Percentiles rank a stretch among this genome's conserved stretches.
Conservation (phyloP, 2,888 invertebrate genomes). For the Heliothis peltigera region DNA sequence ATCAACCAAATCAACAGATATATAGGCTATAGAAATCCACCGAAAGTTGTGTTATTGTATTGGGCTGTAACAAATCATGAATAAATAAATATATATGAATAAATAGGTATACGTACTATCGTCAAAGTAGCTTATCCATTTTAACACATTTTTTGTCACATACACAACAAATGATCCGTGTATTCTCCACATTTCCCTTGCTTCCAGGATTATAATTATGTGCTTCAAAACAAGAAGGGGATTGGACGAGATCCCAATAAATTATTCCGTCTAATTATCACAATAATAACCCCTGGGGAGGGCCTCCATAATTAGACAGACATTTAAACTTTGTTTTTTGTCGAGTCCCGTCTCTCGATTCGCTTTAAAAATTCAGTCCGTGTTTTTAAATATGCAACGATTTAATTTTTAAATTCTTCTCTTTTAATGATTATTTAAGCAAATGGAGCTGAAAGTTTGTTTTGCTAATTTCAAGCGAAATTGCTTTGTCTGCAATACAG, state of each 20-base stretch:
- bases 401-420: conserved; percentile 26
- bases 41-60: no score
- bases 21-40: no score
- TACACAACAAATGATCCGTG: conserved; percentile 15
- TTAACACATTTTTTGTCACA: neutral
- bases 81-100: no score
- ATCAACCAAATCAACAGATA: no score
- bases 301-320: conserved; percentile 65
- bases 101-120: no score
- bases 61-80: no score
- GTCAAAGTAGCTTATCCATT: neutral
- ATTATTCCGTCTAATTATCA: conserved; percentile 76
- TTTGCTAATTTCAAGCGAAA: conserved; percentile 25
- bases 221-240: conserved; percentile 44
- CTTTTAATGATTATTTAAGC: conserved; percentile 27
- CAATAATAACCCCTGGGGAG: conserved; percentile 73
- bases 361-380: conserved; percentile 31
- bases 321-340: conserved; percentile 68
- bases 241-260: conserved; percentile 55
- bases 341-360: conserved; percentile 9
- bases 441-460: conserved; percentile 13
- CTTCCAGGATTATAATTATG: conserved; percentile 55
- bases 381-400: conserved; percentile 32
- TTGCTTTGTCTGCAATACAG: conserved; percentile 2
- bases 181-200: conserved; percentile 1